Evolutionary conservation across 2,888 invertebrate species (phyloP).

Genomic region (Rosalia funebris): DNA sequence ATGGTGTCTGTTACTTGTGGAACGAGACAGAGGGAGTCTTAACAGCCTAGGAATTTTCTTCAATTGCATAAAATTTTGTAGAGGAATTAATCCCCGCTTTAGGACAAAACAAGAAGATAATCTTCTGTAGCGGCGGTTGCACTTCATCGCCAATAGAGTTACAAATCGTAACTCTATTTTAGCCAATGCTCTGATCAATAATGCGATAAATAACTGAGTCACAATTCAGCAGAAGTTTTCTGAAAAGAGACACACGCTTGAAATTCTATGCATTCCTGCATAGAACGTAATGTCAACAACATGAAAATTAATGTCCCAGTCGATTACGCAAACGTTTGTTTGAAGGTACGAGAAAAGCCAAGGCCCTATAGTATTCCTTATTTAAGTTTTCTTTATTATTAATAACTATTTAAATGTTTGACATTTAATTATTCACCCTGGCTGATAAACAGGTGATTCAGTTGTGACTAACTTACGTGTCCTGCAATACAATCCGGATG

Average conservation of each 20-base stretch:
- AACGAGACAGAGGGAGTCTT: conserved; percentile 33
- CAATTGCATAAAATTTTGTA: not conserved
- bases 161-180: conserved; percentile 35
- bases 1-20: conserved; percentile 37
- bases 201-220: conserved; percentile 34
- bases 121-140: not conserved
- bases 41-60: conserved; percentile 29
- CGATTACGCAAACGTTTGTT: conserved; percentile 24
- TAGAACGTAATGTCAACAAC: conserved; percentile 41
- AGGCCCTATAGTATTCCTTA: conserved; percentile 39
- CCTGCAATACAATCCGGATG: conserved; percentile 31
- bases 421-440: conserved; percentile 10
- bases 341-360: conserved; percentile 39
- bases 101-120: not conserved
- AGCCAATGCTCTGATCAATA: conserved; percentile 48
- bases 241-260: conserved; percentile 30
- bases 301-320: conserved; percentile 32
- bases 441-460: conserved; percentile 27
- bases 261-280: conserved; percentile 46
- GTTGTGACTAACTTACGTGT: conserved; percentile 32
- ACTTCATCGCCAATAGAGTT: too few species aligned
- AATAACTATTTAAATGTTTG: conserved; percentile 1
- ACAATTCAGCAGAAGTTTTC: conserved; percentile 50
- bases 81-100: not conserved
- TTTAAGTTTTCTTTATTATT: conserved; percentile 32